Base-by-base conservation (phyloP, 2,113 vertebrate species). In the Coturnix japonica region DNA sequence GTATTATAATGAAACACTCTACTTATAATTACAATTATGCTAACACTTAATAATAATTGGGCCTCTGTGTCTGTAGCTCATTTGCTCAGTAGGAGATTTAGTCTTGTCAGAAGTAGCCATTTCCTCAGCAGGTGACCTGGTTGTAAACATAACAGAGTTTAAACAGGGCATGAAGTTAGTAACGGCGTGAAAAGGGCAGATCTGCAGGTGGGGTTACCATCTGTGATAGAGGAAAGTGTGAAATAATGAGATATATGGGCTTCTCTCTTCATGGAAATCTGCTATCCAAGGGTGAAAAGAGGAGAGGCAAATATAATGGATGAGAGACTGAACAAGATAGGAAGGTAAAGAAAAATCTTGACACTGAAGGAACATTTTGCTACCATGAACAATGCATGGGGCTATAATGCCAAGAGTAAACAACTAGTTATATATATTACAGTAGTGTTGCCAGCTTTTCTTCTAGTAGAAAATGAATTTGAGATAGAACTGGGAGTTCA, bases 41-140 rank as follows among this genome's bases (percentile, higher is more conserved):
- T 96, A 97, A 96, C 94, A 94, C 85, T 97, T 98, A 97, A 96
- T 98, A 98, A 97, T 97, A 97, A 98, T 97, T 96, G 94, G 90
- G 53, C 91, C 54, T 97, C 63, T 93, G 94, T 91, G 91, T 85
- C 96, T 95, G 73, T 95, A 96, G 90, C 91, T 97, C 92, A 96
- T 96, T 97, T 96, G 56, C 86, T 97, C 89, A 94, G 90, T 92
- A 96, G 89, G 96, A 95, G 95, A 96, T 71, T 94, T 54, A 84
- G 91, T 94, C 90, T 92, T 97, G 91, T 91, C 89, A 96, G 91
- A 96, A 97, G 91, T 53, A 95, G 79, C 91, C 92, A 94, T 95
- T 82, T 73, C 89, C 93, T 94, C 95, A 94, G 96, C 93, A 97
- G 96, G 95, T 97, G 93, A 95, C 81, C 78, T 94, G 69, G 91